Conservation (phyloP, 2,113 vertebrate species). For the Cyprinodon brontotheroides region DNA sequence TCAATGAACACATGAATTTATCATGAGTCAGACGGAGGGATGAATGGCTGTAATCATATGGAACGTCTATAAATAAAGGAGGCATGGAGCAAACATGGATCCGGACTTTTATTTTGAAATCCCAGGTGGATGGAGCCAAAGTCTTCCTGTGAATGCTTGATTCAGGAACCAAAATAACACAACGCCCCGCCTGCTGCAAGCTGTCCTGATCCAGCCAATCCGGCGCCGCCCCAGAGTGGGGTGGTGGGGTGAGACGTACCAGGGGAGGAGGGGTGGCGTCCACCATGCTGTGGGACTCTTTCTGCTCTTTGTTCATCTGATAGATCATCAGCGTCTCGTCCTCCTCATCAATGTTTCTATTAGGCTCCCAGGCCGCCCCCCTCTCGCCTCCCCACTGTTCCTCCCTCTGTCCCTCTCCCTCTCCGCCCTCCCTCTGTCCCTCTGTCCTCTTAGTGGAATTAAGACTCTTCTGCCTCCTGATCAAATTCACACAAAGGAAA, state of each 20-base stretch:
- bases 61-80: neutral
- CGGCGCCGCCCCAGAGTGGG: neutral
- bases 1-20: neutral
- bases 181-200: conserved; percentile 30
- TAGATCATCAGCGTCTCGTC: conserved; percentile 14
- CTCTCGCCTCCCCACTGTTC: neutral
- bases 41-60: too few species aligned
- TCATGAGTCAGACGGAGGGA: neutral
- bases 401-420: neutral
- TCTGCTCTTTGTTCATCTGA: neutral
- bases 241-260: conserved; percentile 8
- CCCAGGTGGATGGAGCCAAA: neutral
- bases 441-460: conserved; percentile 54
- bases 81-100: neutral
- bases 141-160: neutral
- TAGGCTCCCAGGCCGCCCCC: conserved; percentile 52
- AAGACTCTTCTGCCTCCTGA: conserved; percentile 31
- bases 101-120: conserved; percentile 1
- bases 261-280: neutral
- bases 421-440: neutral
- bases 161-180: neutral
- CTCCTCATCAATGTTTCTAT: conserved; percentile 76
- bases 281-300: conserved; percentile 5
- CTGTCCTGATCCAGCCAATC: conserved; percentile 61
- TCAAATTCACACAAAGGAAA: conserved; percentile 34